A percentile compares a stretch with the other conserved stretches of the same genome.
Evolutionary conservation across 2,888 invertebrate genomes (phyloP).

Genomic region (Ormyrus labotus): DNA sequence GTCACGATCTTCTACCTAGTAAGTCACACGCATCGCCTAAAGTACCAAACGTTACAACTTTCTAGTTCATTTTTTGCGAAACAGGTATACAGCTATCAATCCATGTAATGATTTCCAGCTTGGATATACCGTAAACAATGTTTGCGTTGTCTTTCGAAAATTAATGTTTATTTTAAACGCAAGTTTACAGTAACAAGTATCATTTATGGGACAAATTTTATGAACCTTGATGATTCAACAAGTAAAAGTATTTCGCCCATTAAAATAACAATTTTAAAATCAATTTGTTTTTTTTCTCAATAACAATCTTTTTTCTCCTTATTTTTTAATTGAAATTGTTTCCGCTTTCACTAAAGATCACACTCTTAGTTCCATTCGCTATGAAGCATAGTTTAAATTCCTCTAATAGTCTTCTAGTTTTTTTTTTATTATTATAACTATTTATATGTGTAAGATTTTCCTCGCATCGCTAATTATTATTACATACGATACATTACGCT

Average conservation of each 20-base stretch:
- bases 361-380: constrained; percentile 41
- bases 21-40: background rate
- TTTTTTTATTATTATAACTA: constrained; percentile 52
- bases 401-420: constrained; percentile 59
- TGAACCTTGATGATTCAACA: constrained; percentile 14
- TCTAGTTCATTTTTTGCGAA: constrained; percentile 3
- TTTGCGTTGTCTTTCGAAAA: constrained; percentile 6
- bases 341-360: constrained; percentile 36
- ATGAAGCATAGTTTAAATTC: constrained; percentile 51
- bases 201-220: constrained; percentile 11
- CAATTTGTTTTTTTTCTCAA: background rate
- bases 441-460: constrained; percentile 45
- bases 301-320: constrained; percentile 31
- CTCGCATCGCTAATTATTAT: constrained; percentile 59
- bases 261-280: constrained; percentile 31
- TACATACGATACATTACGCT: constrained; percentile 56
- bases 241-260: constrained; percentile 36
- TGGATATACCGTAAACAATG: constrained; percentile 18
- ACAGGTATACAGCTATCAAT: background rate
- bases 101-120: too few species aligned
- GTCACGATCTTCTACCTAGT: constrained; percentile 4
- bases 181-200: constrained; percentile 6
- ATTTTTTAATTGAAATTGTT: constrained; percentile 36
- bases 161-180: constrained; percentile 17
- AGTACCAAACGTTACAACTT: constrained; percentile 35